Base-by-base conservation (phyloP, 53 echinoderm and acorn worm species). In the Holothuria scabra region DNA sequence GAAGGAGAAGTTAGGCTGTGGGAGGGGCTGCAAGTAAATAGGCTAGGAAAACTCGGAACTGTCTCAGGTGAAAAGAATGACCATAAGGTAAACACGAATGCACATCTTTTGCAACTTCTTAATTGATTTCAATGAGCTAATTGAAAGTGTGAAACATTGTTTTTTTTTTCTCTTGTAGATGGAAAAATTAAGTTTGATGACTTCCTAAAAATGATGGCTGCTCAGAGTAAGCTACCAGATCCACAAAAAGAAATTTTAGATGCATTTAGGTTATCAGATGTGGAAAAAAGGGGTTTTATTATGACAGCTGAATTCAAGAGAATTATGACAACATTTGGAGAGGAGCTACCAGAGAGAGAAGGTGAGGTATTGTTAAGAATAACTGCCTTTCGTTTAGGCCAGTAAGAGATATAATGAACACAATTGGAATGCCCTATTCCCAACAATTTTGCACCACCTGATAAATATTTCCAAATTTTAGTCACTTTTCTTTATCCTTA, bases 321-420 rank as follows among this genome's bases (percentile, higher is more conserved):
- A 65, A 93, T 95, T 52, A 94, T 99, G 99, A 95, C 94, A 11
- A 90, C 85, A 38, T 94, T 99, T 84, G 99, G 99, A 31, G 92
- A 92, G 85, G 89, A 89, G 56, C 74, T 91, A 10, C 22, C 87
- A 70, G 87, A 87, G 49, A 84, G 85, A 76, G 91, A 91, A 80
- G 85, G 91, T 91, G 84, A 62, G 78, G 18, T 52, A 18, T 18
- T 16, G 16, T 18, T 52, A 18, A 52, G 52, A 52, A 14, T 16
- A 16, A 16, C 7, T 48, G 14, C 12, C 9, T 48, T 48, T 1
- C 3, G 14, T 52, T 14, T 52, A 2, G 2, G 0, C 52, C 52
- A 52, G 16, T 16, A 8, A 18, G 52, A 18, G 52, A 16, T 6
- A 16, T 8, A 52, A 18, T 14, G 52, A 8, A 18, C 10, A 1